phyloP scores from a whole-genome alignment of 2,888 invertebrate genomes.

The Opisthograptis luteolata region DNA sequence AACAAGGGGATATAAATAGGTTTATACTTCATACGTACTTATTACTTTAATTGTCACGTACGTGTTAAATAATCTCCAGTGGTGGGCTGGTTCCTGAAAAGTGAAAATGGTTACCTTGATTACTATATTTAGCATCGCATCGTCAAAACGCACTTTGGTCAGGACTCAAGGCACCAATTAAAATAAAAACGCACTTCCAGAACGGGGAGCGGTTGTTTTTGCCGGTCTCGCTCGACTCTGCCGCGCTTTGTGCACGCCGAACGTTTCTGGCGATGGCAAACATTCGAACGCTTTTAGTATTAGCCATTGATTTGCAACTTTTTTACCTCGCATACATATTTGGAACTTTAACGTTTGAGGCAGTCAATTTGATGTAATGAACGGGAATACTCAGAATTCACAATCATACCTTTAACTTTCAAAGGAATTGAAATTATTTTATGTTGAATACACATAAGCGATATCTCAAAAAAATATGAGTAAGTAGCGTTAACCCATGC shows the following conservation, averaged over 20 bases:
- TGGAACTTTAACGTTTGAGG: conserved; percentile 41
- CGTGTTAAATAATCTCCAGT: too few relatives aligned
- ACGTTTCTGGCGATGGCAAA: conserved; percentile 63
- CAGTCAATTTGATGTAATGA: conserved; percentile 20
- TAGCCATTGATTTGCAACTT: conserved; percentile 59
- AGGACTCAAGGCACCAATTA: conserved; percentile 66
- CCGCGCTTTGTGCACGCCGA: conserved; percentile 68
- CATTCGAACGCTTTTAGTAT: conserved; percentile 59
- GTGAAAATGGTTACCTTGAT: too few relatives aligned
- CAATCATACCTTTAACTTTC: conserved; percentile 13
- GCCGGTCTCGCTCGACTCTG: conserved; percentile 43
- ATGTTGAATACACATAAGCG: too few relatives aligned
- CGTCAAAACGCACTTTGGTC: conserved; percentile 40
- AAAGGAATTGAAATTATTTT: too few relatives aligned
- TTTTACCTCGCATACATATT: conserved; percentile 57
- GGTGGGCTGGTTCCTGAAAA: too few relatives aligned
- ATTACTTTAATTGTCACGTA: too few relatives aligned
- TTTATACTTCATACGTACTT: conserved; percentile 1
- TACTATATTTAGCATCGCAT: too few relatives aligned
- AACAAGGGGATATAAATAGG: neutral
- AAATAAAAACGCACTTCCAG: conserved; percentile 63
- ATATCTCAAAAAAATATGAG: too few relatives aligned
- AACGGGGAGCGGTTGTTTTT: conserved; percentile 67
- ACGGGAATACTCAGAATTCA: conserved; percentile 22
- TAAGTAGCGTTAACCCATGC: too few relatives aligned